A percentile compares a stretch with the other conserved stretches of the same genome.
Conservation (phyloP, 2,888 invertebrate species). For the Hofmannophila pseudospretella region DNA sequence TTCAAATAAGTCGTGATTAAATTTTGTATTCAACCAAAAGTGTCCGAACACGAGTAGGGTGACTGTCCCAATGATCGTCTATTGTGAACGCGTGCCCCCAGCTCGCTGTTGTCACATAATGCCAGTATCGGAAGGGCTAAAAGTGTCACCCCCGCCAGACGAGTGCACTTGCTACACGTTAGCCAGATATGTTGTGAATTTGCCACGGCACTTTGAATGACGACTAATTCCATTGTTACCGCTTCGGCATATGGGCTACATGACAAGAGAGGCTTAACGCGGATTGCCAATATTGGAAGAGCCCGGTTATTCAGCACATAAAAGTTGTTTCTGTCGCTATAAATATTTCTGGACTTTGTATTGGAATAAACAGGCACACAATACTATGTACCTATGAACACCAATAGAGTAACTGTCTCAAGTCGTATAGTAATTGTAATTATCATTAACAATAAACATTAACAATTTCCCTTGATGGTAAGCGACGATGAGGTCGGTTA, state of each 20-base stretch:
- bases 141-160: conserved; percentile 67
- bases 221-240: conserved; percentile 74
- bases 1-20: conserved; percentile 11
- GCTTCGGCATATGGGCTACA: conserved; percentile 64
- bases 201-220: conserved; percentile 68
- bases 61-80: conserved; percentile 55
- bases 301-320: not conserved
- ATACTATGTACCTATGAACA: no score
- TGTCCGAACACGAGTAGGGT: conserved; percentile 43
- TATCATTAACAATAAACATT: no score
- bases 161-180: conserved; percentile 70
- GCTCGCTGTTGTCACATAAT: conserved; percentile 66
- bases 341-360: no score
- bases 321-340: not conserved
- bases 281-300: conserved; percentile 39
- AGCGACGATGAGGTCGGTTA: no score
- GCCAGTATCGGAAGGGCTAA: conserved; percentile 71
- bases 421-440: no score
- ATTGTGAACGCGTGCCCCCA: conserved; percentile 55
- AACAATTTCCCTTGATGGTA: no score
- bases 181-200: conserved; percentile 66
- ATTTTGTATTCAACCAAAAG: conserved; percentile 24
- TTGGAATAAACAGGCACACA: no score
- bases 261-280: conserved; percentile 51
- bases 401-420: no score